Percentiles rank a stretch among this genome's conserved stretches.
phyloP scores from a whole-genome alignment of 2,888 invertebrate genomes.

The Tenthredo mesomela region DNA sequence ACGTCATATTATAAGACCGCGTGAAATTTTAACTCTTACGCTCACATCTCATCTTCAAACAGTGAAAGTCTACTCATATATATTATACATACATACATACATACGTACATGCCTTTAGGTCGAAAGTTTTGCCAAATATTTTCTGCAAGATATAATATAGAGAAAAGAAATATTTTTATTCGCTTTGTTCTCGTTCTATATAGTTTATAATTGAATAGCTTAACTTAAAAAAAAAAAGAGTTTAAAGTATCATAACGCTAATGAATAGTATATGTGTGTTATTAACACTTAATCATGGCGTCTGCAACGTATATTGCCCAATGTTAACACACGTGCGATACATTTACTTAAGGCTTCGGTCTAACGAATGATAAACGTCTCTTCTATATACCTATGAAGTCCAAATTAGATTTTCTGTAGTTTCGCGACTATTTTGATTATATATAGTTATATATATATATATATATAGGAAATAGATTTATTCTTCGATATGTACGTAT shows the following conservation, averaged over 20 bases:
- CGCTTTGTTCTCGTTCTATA: neutral
- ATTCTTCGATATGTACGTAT: neutral
- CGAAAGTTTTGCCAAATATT: conserved; percentile 24
- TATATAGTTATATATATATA: neutral
- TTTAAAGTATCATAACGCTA: neutral
- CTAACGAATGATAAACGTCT: neutral
- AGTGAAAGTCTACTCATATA: neutral
- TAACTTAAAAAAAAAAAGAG: neutral
- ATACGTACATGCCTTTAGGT: neutral
- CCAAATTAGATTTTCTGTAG: neutral
- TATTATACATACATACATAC: neutral
- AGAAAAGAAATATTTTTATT: neutral
- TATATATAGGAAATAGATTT: neutral
- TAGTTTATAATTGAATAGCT: neutral
- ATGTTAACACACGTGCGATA: conserved; percentile 25
- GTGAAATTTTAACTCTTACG: conserved; percentile 12
- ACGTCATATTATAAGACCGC: neutral
- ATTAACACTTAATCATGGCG: neutral
- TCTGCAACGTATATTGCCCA: neutral
- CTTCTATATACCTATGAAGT: too few relatives aligned
- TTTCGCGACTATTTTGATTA: neutral
- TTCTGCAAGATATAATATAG: neutral
- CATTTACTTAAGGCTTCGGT: neutral
- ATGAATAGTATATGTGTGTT: neutral
- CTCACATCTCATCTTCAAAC: neutral